Base-by-base conservation (phyloP, 1,140 invertebrate genomes). In the Steinernema feltiae region DNA sequence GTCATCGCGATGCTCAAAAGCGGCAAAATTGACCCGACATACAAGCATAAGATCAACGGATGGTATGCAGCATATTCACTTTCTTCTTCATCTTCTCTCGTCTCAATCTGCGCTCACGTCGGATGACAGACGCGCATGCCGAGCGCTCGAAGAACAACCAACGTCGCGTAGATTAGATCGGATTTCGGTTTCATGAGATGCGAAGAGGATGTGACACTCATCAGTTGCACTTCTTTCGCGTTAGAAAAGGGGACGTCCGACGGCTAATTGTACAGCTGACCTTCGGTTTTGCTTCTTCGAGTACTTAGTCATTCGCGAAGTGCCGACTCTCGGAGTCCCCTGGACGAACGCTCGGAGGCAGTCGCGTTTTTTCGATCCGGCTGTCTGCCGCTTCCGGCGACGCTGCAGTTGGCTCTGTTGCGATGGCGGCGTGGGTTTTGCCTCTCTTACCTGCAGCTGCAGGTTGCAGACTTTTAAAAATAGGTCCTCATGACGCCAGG, bases 11-110 rank as follows among this genome's bases (percentile, higher is more conserved):
- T 63, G 53, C 53, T 63, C 12, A 15, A 21, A 27, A 63, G 53
- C 53, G 53, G 53, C 53, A 12, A 21, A 27, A 63, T 63, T 27
- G 53, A 63, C 24, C 53, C 53, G 24, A 7, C 7, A 3, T 63
- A 63, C 53, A 63, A 27, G 53, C 53, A 63, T 21, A 63, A 63
- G 53, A 63, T 63, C 53, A 63, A 63, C 53, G 53, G 53, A 12
- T 63, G 53, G 53, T 63, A 63, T 63, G 53, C 24, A 15, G 15
- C 53, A 27, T 41, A 27, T 63, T 63, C 24, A 15, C 12, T 27
- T 63, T 63, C 7, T 63, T 63, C 24, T 12, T 3, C 24, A 3
- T 63, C 15, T 63, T 63, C 2, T 63, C 53, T 63, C 35, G 35
- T 7, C 35, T 41, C 7, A 7, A 41, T 41, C 35, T 41, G 35